phyloP scores from a whole-genome alignment of 1,140 invertebrate species.

The Diachasma alloeum region DNA sequence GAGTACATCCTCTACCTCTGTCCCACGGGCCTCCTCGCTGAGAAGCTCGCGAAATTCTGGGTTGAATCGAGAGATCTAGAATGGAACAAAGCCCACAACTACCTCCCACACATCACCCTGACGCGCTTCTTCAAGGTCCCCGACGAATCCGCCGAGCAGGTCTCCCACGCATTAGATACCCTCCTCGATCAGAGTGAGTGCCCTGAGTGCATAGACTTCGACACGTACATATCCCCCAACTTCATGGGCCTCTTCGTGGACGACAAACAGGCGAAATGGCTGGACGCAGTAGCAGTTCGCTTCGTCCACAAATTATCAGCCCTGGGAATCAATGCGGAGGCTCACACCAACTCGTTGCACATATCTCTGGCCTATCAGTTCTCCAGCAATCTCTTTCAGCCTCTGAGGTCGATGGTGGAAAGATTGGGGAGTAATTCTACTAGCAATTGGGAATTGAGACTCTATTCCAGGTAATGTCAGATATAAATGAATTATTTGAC shows the following conservation, averaged over 20 bases:
- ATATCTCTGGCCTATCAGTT: constrained; percentile 91
- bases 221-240: constrained; percentile 84
- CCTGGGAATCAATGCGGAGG: constrained; percentile 74
- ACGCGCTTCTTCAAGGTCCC: constrained; percentile 88
- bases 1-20: constrained; percentile 89
- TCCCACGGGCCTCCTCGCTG: constrained; percentile 77
- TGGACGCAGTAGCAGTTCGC: constrained; percentile 77
- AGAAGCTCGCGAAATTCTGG: constrained; percentile 81
- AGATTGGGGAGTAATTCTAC: constrained; percentile 71
- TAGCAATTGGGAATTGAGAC: constrained; percentile 82
- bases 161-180: constrained; percentile 72
- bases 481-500: too few species aligned
- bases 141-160: constrained; percentile 74
- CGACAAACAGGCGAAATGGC: constrained; percentile 77
- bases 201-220: constrained; percentile 73
- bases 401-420: constrained; percentile 78
- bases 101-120: constrained; percentile 87
- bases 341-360: constrained; percentile 84
- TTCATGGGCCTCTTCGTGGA: constrained; percentile 88
- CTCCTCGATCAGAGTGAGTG: constrained; percentile 74
- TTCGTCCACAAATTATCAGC: constrained; percentile 81
- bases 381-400: constrained; percentile 73
- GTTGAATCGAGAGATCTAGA: constrained; percentile 76
- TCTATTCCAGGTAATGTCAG: constrained; percentile 78
- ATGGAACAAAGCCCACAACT: constrained; percentile 90